phyloP scores from a whole-genome alignment of 2,797 vertebrate species.

The Myotis pilosus region DNA sequence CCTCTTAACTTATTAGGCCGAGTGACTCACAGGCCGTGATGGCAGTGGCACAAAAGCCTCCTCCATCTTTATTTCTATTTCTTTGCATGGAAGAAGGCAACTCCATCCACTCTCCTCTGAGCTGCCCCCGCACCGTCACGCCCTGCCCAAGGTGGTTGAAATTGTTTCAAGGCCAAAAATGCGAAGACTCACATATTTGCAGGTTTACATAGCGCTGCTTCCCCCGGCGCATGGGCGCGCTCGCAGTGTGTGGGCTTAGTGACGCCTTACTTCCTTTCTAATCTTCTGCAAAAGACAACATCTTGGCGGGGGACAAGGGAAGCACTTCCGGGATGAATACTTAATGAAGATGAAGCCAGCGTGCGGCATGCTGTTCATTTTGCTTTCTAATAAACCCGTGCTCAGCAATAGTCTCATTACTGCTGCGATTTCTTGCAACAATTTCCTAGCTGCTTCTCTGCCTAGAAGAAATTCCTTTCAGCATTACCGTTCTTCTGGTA shows the following conservation, averaged over 20 bases:
- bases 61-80: slow-evolving; percentile 81
- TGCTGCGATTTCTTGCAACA: slow-evolving; percentile 65
- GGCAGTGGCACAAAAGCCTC: slow-evolving; percentile 75
- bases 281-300: slow-evolving; percentile 71
- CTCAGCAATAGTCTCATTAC: slow-evolving; percentile 63
- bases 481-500: slow-evolving; percentile 53
- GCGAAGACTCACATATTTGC: slow-evolving; percentile 46
- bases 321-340: slow-evolving; percentile 76
- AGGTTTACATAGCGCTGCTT: slow-evolving; percentile 57
- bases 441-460: slow-evolving; percentile 24
- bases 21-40: slow-evolving; percentile 79
- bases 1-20: slow-evolving; percentile 84
- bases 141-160: slow-evolving; percentile 58
- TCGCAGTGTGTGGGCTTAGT: slow-evolving; percentile 66
- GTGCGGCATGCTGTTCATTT: slow-evolving; percentile 72
- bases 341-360: slow-evolving; percentile 80
- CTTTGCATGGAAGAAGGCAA: slow-evolving; percentile 61
- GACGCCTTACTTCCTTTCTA: background rate
- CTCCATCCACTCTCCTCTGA: slow-evolving; percentile 66
- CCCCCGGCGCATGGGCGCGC: background rate
- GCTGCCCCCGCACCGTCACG: slow-evolving; percentile 18
- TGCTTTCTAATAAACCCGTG: slow-evolving; percentile 81
- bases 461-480: slow-evolving; percentile 53
- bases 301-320: slow-evolving; percentile 65
- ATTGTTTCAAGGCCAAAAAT: slow-evolving; percentile 57